These are phyloP conservation scores for Bombus waltoni DNA, from an alignment of 1,140 invertebrate species.

Conservation along the genomic window DNA sequence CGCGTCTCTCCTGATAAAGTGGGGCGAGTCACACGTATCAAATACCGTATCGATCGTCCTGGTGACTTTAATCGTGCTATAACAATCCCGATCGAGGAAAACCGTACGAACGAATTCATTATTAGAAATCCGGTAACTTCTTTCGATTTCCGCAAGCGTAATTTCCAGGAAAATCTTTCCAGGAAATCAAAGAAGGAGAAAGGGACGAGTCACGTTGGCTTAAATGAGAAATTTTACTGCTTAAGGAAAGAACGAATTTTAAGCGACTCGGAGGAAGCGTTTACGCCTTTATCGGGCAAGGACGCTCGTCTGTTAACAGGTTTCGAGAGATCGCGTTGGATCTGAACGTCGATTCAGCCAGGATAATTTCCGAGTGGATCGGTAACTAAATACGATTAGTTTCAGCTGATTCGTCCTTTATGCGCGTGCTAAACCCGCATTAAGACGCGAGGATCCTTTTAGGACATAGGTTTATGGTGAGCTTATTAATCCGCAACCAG, in stretches of 20 bases:
- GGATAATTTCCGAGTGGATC: background rate
- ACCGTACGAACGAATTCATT: background rate
- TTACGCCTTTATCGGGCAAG: background rate
- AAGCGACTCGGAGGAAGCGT: background rate
- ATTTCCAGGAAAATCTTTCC: background rate
- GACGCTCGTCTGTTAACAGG: background rate
- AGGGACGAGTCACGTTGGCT: background rate
- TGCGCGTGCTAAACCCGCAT: background rate
- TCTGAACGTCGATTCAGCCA: background rate
- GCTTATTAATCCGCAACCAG: slow-evolving; percentile 12
- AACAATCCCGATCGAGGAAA: background rate
- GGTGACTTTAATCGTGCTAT: slow-evolving; percentile 12
- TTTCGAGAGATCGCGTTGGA: background rate
- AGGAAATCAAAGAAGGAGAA: background rate
- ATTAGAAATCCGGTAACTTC: no score
- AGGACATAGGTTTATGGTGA: background rate
- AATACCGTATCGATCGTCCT: slow-evolving; percentile 27
- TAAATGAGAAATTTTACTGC: background rate
- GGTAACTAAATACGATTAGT: background rate
- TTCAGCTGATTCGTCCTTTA: background rate
- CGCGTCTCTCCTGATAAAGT: slow-evolving; percentile 41
- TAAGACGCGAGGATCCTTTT: background rate
- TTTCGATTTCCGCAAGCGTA: background rate
- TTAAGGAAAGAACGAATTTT: background rate
- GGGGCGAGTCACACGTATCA: slow-evolving; percentile 9